Percentiles rank a stretch among this genome's conserved stretches.
phyloP scores from a whole-genome alignment of 2,888 invertebrate genomes.

The Leistus spinibarbis region DNA sequence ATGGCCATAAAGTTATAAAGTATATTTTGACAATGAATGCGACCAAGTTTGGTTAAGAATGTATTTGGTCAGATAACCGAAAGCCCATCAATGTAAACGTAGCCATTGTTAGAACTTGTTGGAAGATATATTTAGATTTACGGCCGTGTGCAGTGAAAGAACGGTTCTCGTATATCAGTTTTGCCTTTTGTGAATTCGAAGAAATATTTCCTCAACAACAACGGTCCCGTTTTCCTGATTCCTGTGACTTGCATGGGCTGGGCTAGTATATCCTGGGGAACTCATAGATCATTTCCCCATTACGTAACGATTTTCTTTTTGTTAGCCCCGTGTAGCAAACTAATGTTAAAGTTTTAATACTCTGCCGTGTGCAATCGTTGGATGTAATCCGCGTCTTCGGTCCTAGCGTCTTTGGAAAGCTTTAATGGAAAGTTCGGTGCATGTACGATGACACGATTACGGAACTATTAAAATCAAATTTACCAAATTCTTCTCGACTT shows the following conservation, averaged over 20 bases:
- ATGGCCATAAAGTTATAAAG: no score
- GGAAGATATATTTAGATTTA: constrained; percentile 32
- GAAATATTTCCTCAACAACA: constrained; percentile 30
- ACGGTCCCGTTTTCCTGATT: neutral
- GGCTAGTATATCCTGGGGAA: no score
- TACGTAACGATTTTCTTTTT: neutral
- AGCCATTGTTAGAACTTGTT: neutral
- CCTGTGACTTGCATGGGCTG: neutral
- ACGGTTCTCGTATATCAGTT: constrained; percentile 25
- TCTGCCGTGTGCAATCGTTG: neutral
- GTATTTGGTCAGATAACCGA: neutral
- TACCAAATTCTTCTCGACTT: neutral
- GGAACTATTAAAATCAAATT: neutral
- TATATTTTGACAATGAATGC: no score
- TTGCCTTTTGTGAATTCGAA: constrained; percentile 29
- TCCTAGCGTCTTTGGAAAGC: neutral
- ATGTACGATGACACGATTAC: neutral
- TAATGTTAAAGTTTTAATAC: neutral
- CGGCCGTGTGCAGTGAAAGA: constrained; percentile 2
- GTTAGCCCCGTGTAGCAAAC: neutral
- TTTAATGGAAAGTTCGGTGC: neutral
- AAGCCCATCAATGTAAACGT: neutral
- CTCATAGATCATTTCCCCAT: neutral
- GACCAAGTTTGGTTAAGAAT: no score
- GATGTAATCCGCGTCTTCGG: neutral